Percentiles rank a stretch among this genome's conserved stretches.
Conservation (phyloP, 2,888 invertebrate species). For the Boloria euphrosyne region DNA sequence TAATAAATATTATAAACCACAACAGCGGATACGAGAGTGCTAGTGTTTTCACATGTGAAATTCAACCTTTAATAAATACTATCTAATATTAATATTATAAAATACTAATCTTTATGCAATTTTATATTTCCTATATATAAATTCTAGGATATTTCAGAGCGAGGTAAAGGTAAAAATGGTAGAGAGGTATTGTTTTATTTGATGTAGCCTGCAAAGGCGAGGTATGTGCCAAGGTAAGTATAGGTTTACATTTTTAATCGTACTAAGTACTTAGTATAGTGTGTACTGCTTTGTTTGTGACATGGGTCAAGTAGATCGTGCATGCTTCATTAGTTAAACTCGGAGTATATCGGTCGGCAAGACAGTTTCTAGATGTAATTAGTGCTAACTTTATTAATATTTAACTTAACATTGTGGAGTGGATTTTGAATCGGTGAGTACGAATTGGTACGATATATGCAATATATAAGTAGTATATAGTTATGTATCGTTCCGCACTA, state of each 20-base stretch:
- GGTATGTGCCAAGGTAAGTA: conserved; percentile 73
- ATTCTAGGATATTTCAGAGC: conserved; percentile 71
- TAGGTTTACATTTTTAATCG: conserved; percentile 40
- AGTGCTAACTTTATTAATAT: conserved; percentile 59
- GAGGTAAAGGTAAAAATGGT: conserved; percentile 76
- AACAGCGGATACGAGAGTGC: conserved; percentile 79
- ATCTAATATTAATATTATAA: conserved; percentile 77
- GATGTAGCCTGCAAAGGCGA: conserved; percentile 74
- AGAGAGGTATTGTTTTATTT: conserved; percentile 58
- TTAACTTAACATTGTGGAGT: conserved; percentile 55
- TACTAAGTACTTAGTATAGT: conserved; percentile 32
- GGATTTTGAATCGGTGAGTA: conserved; percentile 68
- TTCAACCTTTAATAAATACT: conserved; percentile 69
- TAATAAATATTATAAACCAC: conserved; percentile 76
- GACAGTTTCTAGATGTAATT: conserved; percentile 35
- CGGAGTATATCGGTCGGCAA: conserved; percentile 16
- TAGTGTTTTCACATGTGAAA: conserved; percentile 83
- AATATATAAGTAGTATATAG: conserved; percentile 42
- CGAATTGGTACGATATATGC: conserved; percentile 46
- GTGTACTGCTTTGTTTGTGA: conserved; percentile 65
- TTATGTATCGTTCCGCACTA: conserved; percentile 49
- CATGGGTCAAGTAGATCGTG: conserved; percentile 62
- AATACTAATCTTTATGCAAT: conserved; percentile 74
- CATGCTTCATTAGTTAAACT: conserved; percentile 53
- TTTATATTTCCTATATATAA: conserved; percentile 66